Conservation (phyloP, 2,113 vertebrate genomes). For the Vidua chalybeata region DNA sequence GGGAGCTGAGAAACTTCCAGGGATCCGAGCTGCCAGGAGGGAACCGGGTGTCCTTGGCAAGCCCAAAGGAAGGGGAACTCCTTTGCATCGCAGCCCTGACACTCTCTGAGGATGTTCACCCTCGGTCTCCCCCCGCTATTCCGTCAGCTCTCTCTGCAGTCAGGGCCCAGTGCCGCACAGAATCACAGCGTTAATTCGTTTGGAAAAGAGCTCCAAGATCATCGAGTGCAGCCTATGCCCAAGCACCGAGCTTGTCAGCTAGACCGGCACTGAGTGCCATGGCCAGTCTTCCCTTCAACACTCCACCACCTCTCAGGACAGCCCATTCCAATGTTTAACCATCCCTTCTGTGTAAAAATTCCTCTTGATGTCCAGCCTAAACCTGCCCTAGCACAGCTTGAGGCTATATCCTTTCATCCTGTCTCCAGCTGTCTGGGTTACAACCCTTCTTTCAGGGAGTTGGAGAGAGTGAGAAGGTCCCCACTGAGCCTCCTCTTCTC, state of each 20-base stretch:
- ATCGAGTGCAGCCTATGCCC: neutral
- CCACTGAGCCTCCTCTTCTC: neutral
- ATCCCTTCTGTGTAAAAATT: neutral
- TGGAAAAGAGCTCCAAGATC: neutral
- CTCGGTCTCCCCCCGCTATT: accelerated
- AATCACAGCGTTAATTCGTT: accelerated
- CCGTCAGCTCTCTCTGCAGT: neutral
- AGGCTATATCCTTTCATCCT: too few species aligned
- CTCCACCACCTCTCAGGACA: too few species aligned
- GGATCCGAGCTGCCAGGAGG: neutral
- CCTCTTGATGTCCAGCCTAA: neutral
- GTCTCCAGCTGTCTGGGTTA: neutral
- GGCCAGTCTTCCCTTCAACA: neutral
- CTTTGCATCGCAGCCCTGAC: neutral
- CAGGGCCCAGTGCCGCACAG: neutral
- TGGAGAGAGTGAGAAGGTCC: too few species aligned
- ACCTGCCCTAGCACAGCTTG: too few species aligned
- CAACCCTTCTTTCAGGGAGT: too few species aligned
- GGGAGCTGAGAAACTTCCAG: accelerated
- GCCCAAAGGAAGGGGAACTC: neutral
- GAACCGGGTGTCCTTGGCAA: accelerated
- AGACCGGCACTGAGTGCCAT: neutral
- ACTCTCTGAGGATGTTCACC: accelerated
- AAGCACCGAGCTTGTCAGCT: neutral
- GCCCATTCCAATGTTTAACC: neutral